Evolutionary conservation across 35 echinoderm and acorn worm genomes (phyloP).

Genomic region (Acanthaster planci): DNA sequence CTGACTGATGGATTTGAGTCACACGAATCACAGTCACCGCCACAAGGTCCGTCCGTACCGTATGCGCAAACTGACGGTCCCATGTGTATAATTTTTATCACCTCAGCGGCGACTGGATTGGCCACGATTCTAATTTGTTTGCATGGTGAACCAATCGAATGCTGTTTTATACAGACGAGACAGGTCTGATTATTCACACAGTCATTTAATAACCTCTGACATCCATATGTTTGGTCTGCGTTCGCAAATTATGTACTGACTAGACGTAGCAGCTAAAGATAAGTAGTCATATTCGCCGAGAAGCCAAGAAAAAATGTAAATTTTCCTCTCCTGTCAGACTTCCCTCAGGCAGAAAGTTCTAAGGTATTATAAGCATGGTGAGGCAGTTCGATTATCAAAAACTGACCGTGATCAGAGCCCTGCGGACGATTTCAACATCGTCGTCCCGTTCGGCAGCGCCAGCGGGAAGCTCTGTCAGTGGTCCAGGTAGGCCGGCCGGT

Average conservation of each 20-base stretch:
- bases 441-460: background rate
- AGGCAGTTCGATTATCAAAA: slow-evolving; percentile 7
- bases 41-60: no score
- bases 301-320: background rate
- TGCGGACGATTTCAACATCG: background rate
- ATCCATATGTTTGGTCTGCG: no score
- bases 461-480: background rate
- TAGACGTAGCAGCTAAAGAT: no score
- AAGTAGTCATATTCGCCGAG: background rate
- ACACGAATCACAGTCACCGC: no score
- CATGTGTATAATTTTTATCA: no score
- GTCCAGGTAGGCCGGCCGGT: background rate
- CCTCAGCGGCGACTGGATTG: background rate
- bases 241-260: no score
- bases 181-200: background rate
- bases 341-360: background rate
- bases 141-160: background rate
- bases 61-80: no score
- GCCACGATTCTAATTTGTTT: background rate
- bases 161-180: background rate
- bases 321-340: background rate
- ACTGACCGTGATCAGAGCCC: background rate
- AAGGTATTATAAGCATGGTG: background rate
- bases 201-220: slow-evolving; percentile 18
- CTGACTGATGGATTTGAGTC: no score